A percentile compares a stretch with the other conserved stretches of the same genome.
Conservation (phyloP, 2,888 invertebrate species). For the Phytoseiulus persimilis region DNA sequence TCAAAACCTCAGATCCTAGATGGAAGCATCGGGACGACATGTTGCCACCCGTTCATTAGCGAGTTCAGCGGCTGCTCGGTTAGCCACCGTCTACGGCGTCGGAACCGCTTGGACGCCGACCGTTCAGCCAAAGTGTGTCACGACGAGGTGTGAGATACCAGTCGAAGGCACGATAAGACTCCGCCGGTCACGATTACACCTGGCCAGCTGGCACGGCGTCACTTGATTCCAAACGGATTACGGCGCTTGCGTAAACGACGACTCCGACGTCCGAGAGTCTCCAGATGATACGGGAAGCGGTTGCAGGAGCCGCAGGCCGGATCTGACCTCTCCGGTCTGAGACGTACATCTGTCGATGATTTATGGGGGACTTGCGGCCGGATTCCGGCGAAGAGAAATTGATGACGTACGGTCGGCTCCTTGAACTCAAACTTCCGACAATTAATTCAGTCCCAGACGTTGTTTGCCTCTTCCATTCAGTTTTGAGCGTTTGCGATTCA, state of each 20-base stretch:
- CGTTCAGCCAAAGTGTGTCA: neutral
- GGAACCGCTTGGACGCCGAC: neutral
- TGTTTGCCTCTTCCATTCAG: neutral
- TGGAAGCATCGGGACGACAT: neutral
- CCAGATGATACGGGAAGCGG: neutral
- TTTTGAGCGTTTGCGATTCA: neutral
- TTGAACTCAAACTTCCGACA: neutral
- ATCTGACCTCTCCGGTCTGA: neutral
- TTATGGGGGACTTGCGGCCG: neutral
- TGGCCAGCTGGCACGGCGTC: neutral
- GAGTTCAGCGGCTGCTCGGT: neutral
- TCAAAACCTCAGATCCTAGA: no score
- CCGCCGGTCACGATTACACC: neutral
- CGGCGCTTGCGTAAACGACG: neutral
- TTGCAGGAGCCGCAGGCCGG: neutral
- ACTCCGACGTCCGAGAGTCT: neutral
- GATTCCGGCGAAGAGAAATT: no score
- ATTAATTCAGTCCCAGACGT: neutral
- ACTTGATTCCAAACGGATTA: neutral
- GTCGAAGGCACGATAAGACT: neutral
- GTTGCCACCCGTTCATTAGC: neutral
- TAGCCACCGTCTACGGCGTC: neutral
- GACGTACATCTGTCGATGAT: neutral
- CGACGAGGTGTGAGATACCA: neutral
- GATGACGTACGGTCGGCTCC: no score